Conservation (phyloP, 2,888 invertebrate genomes). For the Chalcis sispes region DNA sequence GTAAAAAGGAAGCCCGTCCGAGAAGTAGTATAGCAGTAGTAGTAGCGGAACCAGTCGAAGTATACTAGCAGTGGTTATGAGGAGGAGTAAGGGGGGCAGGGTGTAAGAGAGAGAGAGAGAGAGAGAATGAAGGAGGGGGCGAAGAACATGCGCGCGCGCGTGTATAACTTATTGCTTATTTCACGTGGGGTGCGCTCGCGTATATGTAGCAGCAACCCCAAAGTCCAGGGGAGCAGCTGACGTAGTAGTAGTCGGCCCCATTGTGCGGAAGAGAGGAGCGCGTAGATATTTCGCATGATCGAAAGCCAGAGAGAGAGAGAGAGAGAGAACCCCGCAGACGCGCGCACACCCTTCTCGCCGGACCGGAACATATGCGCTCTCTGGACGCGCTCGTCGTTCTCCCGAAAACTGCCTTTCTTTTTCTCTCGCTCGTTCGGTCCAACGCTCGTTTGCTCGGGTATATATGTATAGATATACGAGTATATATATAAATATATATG, state of each 20-base stretch:
- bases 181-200: conserved; percentile 71
- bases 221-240: conserved; percentile 71
- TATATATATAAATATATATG: background rate
- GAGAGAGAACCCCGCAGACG: conserved; percentile 73
- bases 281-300: conserved; percentile 72
- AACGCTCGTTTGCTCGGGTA: background rate
- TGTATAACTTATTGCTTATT: conserved; percentile 74
- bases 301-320: conserved; percentile 62
- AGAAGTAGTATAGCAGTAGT: too few species aligned
- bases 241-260: conserved; percentile 61
- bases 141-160: conserved; percentile 22
- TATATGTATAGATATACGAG: background rate
- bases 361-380: conserved; percentile 52
- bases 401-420: conserved; percentile 59
- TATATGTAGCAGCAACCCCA: conserved; percentile 3
- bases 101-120: conserved; percentile 60
- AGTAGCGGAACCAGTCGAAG: background rate
- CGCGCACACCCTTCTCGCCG: conserved; percentile 77
- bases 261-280: too few species aligned
- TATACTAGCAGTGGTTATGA: too few species aligned
- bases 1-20: too few species aligned
- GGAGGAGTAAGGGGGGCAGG: conserved; percentile 59
- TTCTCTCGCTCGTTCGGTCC: conserved; percentile 59
- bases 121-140: conserved; percentile 60
- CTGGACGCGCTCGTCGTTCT: conserved; percentile 52